Evolutionary conservation across 1,140 invertebrate genomes (phyloP), one percentile per base, ranked within the genome.

Genomic region (Drosophila triauraria): DNA sequence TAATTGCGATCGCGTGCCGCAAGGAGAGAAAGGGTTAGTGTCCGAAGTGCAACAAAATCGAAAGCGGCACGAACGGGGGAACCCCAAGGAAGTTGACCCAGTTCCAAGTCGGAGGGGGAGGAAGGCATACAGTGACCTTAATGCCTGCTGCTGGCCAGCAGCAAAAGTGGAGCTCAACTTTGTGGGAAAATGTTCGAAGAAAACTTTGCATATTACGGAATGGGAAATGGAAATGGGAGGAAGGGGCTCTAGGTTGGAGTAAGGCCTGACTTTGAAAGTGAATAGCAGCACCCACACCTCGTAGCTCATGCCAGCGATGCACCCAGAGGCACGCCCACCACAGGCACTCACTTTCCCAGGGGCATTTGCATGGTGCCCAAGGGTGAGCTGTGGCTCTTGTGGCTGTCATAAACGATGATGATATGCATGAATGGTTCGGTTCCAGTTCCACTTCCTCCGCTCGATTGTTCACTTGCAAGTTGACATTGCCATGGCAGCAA

Each of bases 41-140:
- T 59, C 70, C 67, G 63, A 74, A 74, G 32, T 72, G 70, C 70
- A 74, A 72, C 68, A 72, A 74, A 74, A 72, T 72, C 63, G 70
- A 72, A 74, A 51, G 67, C 68, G 30, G 54, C 70, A 74, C 70
- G 68, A 72, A 72, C 38, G 27, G 51, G 20, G 27, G 48, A 42
- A 58, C 27, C 44, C 20, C 27, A 50, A 50, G 62, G 40, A 65
- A 69, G 62, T 32, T 69, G 65, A 72, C 67, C 70, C 70, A 74
- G 54, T 72, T 72, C 68, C 67, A 60, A 60, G 46, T 30, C 23
- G 32, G 20, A 20, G 27, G 48, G 17, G 54, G 40, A 38, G 40
- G 35, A 25, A 40, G 53, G 53, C 20, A 30, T 70, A 40, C 63
- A 68, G 60, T 60, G 70, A 74, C 70, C 70, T 74, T 74, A 74